Evolutionary conservation across 2,888 invertebrate genomes (phyloP).

Genomic region (Stegophylla sp.): DNA sequence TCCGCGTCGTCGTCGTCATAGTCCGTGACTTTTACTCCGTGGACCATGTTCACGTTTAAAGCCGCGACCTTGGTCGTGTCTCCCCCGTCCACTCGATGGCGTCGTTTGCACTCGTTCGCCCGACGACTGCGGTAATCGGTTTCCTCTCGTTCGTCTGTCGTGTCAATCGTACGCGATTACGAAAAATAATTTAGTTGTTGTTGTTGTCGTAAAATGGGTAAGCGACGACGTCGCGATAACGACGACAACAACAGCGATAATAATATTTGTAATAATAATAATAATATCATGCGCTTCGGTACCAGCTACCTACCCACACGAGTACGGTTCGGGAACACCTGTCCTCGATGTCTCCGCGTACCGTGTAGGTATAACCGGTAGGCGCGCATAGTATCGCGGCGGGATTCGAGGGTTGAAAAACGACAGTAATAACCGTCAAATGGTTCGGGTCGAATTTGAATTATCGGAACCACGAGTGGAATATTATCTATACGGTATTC

Average conservation of each 20-base stretch:
- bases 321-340: slow-evolving; percentile 13
- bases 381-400: not conserved
- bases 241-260: not conserved
- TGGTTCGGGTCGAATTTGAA: not conserved
- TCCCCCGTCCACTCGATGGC: not conserved
- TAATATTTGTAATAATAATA: not conserved
- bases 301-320: not conserved
- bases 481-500: no score
- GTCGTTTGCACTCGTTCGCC: no score
- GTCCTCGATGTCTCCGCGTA: slow-evolving; percentile 10
- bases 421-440: not conserved
- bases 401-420: not conserved
- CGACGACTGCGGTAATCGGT: not conserved
- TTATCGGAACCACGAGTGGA: not conserved
- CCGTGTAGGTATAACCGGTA: not conserved
- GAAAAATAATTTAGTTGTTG: no score
- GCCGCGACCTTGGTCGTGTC: no score
- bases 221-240: not conserved
- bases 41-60: not conserved
- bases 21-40: slow-evolving; percentile 1
- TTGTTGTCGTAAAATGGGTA: no score
- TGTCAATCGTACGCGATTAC: not conserved
- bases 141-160: not conserved
- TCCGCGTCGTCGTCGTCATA: no score
- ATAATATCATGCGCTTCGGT: not conserved